Base-by-base conservation (phyloP, 2,888 invertebrate genomes). In the Catocala fraxini region DNA sequence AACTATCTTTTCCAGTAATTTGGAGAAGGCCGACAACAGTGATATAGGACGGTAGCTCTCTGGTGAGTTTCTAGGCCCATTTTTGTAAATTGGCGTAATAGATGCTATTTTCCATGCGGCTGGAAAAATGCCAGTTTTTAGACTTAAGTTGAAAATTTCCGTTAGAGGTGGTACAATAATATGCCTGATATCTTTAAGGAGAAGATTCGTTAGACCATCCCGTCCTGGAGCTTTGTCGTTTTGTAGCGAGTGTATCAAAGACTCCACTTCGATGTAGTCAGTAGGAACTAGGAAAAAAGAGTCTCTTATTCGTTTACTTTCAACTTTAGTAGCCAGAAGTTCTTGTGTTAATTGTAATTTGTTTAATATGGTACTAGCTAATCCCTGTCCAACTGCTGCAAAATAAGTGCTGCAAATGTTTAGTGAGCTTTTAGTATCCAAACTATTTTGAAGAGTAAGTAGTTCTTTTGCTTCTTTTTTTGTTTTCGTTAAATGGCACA, bases 401-500 rank as follows among this genome's bases (percentile, higher is more conserved):
- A 45, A 45, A 12, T 45, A 45, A 5, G n/a, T 12, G 12, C 12
- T 35, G 7, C 35, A 35, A 6, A 45, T 12, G 45, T 45, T 45
- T 12, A 45, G 5, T 12, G 45, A 45, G n/a, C 12, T 6, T 12
- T 45, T 45, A 12, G 12, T 45, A 12, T 45, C 12, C 6, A 45
- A 6, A 45, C 12, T 45, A 12, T 45, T 45, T 45, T 45, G 45
- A n/a, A 45, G 6, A 0, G 45, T 45, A n/a, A 45, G 45, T 12
- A 45, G 45, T 12, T 45, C 45, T 4, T 6, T 45, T 12, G 45
- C 5, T 45, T 45, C 45, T 45, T 12, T 45, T n/a, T 45, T 45
- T 45, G 11, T 45, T 45, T 45, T 12, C n/a, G 13, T 12, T n/a
- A 45, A 12, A 45, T 45, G n/a, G n/a, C 45, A 45, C 45, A 45